Base-by-base conservation (phyloP, 2,888 invertebrate genomes). In the Eilema caniola region DNA sequence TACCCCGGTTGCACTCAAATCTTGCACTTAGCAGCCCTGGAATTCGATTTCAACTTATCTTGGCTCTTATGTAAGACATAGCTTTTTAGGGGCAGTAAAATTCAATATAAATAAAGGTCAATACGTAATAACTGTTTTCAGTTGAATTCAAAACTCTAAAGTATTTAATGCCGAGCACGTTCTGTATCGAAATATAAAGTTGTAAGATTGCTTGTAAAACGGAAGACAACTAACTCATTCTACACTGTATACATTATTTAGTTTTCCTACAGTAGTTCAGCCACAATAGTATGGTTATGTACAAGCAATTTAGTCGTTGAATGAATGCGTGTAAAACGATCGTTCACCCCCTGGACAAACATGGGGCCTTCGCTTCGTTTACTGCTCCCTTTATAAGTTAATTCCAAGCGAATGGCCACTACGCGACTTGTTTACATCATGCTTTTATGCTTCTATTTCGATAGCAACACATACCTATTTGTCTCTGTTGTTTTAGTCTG, bases 351-450 rank as follows among this genome's bases (percentile, higher is more conserved):
- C 69, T 72, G 75, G 72, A 83, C 82, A 84, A 84, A 83, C 80
- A 84, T 67, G 80, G 80, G 77, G 75, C 82, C 77, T 75, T 79
- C 77, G 80, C 78, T 71, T 81, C 79, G 78, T 85, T 83, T 77
- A 80, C 78, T 79, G 79, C 78, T 73, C 80, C 79, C 81, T 84
- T 83, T 86, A 84, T 84, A 82, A 86, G 87, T 86, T 85, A 86
- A 87, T 86, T 85, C 78, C 75, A 76, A 73, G 77, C 74, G 80
- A 83, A 82, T 80, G 77, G 81, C 83, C 78, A 85, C 83, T 85
- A 83, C 79, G 82, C 78, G 80, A 83, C 83, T 83, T 86, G 86
- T 87, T 85, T 85, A 81, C 82, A 77, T 79, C 80, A 77, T 74
- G 80, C 76, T 82, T 85, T 83, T 16, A 41, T 41, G 41, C 41